Evolutionary conservation across 2,113 vertebrate genomes (phyloP).

Genomic region (Coracopsis vasa): DNA sequence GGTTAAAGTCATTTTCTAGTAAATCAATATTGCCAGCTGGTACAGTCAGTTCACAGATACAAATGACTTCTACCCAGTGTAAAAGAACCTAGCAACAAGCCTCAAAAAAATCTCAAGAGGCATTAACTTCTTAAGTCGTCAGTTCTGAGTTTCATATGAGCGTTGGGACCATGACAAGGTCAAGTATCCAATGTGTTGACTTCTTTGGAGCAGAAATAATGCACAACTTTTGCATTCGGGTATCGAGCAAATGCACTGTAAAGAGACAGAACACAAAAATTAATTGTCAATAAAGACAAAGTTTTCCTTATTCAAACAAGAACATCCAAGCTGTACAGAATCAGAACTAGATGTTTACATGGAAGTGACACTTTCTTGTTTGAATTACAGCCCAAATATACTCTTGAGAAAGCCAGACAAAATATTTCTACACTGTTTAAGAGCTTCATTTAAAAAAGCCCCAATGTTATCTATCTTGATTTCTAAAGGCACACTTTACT

Average conservation of each 20-base stretch:
- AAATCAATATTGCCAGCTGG: conserved; percentile 16
- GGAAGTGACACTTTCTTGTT: background rate
- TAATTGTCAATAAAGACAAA: background rate
- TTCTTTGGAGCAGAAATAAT: conserved; percentile 99
- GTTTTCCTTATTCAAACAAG: background rate
- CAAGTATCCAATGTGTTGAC: conserved; percentile 86
- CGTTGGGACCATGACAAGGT: background rate
- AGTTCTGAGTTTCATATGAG: background rate
- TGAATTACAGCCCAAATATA: background rate
- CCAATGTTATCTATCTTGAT: background rate
- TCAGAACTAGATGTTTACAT: background rate
- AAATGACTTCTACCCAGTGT: background rate
- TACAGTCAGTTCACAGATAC: conserved; percentile 39
- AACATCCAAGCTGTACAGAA: background rate
- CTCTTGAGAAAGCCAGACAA: background rate
- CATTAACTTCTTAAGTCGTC: background rate
- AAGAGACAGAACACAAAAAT: conserved; percentile 9
- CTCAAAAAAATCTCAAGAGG: background rate
- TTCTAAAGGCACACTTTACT: background rate
- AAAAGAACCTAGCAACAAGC: conserved; percentile 19
- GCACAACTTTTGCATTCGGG: conserved; percentile 94
- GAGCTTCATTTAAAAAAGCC: background rate
- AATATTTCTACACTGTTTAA: background rate
- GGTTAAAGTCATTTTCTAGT: conserved; percentile 38
- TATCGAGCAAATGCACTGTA: conserved; percentile 95